A percentile compares a stretch with the other conserved stretches of the same genome.
Evolutionary conservation across 2,888 invertebrate species (phyloP).

Genomic region (Apocheima hispidaria): DNA sequence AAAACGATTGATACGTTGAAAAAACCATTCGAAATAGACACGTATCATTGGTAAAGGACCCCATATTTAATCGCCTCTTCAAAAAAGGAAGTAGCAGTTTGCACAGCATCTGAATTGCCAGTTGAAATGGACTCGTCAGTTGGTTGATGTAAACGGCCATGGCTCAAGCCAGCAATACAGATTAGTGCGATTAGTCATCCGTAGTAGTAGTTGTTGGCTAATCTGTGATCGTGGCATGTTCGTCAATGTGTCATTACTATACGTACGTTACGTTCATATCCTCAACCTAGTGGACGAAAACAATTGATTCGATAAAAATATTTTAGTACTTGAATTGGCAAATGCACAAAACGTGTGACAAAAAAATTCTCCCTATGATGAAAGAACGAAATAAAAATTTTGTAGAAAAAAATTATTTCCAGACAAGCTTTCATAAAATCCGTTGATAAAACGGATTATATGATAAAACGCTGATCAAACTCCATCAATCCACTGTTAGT

Average conservation of each 20-base stretch:
- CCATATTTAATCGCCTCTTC: constrained; percentile 46
- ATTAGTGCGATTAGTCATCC: constrained; percentile 63
- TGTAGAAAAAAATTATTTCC: too few species aligned
- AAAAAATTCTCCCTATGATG: too few species aligned
- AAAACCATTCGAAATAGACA: constrained; percentile 11
- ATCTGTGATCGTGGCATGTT: constrained; percentile 33
- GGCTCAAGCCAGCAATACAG: constrained; percentile 50
- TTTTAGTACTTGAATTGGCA: too few species aligned
- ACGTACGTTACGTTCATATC: constrained; percentile 34
- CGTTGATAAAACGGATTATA: too few species aligned
- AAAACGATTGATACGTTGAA: not conserved
- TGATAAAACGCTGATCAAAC: too few species aligned
- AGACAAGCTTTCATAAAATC: too few species aligned
- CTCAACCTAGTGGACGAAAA: too few species aligned
- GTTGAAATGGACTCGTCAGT: constrained; percentile 57
- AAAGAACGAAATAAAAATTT: too few species aligned
- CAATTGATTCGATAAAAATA: constrained; percentile 39
- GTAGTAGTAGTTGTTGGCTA: constrained; percentile 43
- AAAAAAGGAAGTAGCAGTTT: constrained; percentile 71
- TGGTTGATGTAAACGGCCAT: constrained; percentile 61
- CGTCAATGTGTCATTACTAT: constrained; percentile 28
- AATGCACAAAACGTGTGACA: too few species aligned
- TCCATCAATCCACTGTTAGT: too few species aligned
- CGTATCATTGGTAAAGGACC: constrained; percentile 34
- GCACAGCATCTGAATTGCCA: constrained; percentile 65